A percentile compares a stretch with the other conserved stretches of the same genome.
These are phyloP conservation scores for Oxyura jamaicensis DNA, from an alignment of 2,113 vertebrate genomes.

Conservation along the genomic window DNA sequence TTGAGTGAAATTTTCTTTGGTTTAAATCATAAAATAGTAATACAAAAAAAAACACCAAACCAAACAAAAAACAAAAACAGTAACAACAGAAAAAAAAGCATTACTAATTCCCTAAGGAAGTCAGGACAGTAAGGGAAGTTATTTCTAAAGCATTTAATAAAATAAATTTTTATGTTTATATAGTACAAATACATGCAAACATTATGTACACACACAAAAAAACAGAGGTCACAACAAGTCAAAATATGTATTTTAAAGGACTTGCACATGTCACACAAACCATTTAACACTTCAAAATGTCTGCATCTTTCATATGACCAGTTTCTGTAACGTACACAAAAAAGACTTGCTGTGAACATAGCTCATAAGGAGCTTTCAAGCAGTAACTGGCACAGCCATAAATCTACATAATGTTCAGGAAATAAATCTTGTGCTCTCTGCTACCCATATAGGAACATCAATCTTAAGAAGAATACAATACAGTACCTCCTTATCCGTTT, in stretches of 20 bases:
- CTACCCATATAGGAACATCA: constrained; percentile 58
- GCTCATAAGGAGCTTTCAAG: constrained; percentile 58
- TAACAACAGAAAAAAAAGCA: not conserved
- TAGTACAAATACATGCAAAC: not conserved
- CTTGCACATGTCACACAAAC: not conserved
- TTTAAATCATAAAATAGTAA: constrained; percentile 38
- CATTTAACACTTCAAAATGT: constrained; percentile 27
- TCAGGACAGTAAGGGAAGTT: not conserved
- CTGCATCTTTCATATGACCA: not conserved
- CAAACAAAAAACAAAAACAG: not conserved
- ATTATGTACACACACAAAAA: not conserved
- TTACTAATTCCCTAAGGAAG: constrained; percentile 29
- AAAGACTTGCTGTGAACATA: not conserved
- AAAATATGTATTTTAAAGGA: constrained; percentile 22
- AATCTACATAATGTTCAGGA: constrained; percentile 64
- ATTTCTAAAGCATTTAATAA: constrained; percentile 26
- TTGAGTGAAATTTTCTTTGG: constrained; percentile 6
- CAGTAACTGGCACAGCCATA: constrained; percentile 63
- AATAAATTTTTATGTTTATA: not conserved
- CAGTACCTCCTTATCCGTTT: constrained; percentile 64
- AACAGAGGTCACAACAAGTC: not conserved
- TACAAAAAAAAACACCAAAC: not conserved
- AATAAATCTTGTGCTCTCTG: constrained; percentile 72
- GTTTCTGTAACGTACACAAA: constrained; percentile 17
- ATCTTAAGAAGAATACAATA: constrained; percentile 56